A percentile compares a stretch with the other conserved stretches of the same genome.
Conservation (phyloP, 1,140 invertebrate species). For the Sitobion miscanthi region DNA sequence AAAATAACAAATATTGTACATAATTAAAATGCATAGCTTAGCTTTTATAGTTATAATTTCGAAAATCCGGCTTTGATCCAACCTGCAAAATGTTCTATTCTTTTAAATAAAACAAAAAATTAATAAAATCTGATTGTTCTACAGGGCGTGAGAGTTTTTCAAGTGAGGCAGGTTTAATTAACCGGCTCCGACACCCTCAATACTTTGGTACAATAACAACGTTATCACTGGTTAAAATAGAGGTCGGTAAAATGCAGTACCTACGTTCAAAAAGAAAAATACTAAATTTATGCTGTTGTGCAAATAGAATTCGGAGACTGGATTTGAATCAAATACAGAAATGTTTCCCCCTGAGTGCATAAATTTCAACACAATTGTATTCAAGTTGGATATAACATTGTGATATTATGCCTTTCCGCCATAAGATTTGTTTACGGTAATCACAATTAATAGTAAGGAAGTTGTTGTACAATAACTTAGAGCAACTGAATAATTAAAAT, state of each 20-base stretch:
- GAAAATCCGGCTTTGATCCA: too few relatives aligned
- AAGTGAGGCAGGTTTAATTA: too few relatives aligned
- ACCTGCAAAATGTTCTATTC: too few relatives aligned
- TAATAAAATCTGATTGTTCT: too few relatives aligned
- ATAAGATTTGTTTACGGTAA: neutral
- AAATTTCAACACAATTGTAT: neutral
- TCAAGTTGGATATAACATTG: neutral
- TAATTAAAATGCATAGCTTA: too few relatives aligned
- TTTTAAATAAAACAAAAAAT: too few relatives aligned
- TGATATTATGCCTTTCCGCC: neutral
- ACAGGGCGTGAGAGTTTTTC: too few relatives aligned
- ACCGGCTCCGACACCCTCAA: neutral
- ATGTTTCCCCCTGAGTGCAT: neutral
- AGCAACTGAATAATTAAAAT: neutral
- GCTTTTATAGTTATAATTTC: too few relatives aligned
- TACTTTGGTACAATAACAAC: neutral
- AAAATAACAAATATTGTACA: too few relatives aligned
- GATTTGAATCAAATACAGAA: constrained; percentile 14
- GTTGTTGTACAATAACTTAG: neutral
- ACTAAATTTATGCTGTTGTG: neutral
- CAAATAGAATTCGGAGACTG: neutral
- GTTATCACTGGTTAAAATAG: neutral
- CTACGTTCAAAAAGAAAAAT: neutral
- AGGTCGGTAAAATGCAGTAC: neutral
- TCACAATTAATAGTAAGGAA: neutral